These are phyloP conservation scores for Sturnus vulgaris DNA, from an alignment of 2,113 vertebrate genomes.

Conservation along the genomic window DNA sequence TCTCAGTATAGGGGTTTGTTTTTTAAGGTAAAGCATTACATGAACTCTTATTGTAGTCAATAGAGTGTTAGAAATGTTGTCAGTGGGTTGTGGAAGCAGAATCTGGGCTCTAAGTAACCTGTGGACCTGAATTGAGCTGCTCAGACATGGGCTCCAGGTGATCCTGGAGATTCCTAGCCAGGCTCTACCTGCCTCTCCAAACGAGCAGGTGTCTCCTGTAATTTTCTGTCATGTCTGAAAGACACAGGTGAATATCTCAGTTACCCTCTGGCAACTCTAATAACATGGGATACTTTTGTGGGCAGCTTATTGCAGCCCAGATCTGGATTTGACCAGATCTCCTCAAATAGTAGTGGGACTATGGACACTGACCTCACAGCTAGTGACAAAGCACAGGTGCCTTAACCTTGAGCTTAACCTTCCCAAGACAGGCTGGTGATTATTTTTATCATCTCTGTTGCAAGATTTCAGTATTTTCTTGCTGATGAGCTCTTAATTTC, in stretches of 20 bases:
- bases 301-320: background rate
- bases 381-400: rapidly evolving
- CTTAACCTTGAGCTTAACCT: background rate
- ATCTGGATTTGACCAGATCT: background rate
- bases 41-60: background rate
- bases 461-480: background rate
- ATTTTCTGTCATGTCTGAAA: background rate
- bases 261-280: background rate
- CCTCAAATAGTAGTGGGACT: background rate
- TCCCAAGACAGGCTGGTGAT: background rate
- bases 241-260: background rate
- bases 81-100: background rate
- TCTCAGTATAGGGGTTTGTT: background rate
- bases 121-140: background rate
- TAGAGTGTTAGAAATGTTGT: no score
- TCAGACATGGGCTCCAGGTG: background rate
- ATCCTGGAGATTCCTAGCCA: background rate
- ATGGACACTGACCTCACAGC: background rate
- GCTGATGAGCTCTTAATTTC: background rate
- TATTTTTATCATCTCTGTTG: background rate
- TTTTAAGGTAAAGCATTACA: background rate
- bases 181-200: background rate
- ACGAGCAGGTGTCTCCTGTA: background rate
- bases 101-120: background rate
- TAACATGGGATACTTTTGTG: background rate